These are phyloP conservation scores for Exephanes ischioxanthus DNA, from an alignment of 2,888 invertebrate genomes.

Conservation along the genomic window DNA sequence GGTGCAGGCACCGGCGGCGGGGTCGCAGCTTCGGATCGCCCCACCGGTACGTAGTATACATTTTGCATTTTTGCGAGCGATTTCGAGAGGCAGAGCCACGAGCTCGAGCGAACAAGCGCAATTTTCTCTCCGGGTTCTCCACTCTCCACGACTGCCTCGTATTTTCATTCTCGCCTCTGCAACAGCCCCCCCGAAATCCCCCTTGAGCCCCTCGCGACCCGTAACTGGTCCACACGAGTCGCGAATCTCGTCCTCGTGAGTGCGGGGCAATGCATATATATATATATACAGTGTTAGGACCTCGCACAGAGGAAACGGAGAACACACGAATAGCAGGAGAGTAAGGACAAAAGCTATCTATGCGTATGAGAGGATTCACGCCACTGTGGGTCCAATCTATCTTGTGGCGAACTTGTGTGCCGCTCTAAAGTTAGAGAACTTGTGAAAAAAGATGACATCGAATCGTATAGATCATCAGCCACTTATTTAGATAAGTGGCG, in stretches of 20 bases:
- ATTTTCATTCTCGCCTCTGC: conserved; percentile 65
- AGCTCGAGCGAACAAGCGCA: conserved; percentile 72
- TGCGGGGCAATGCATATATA: conserved; percentile 22
- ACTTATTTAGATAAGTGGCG: neutral
- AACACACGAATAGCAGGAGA: conserved; percentile 29
- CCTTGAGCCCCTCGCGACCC: conserved; percentile 28
- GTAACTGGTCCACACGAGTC: conserved; percentile 50
- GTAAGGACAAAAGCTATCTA: conserved; percentile 41
- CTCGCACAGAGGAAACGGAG: conserved; percentile 35
- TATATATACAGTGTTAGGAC: conserved; percentile 16
- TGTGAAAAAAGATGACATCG: conserved; percentile 16
- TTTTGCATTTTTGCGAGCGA: conserved; percentile 73
- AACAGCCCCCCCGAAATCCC: conserved; percentile 35
- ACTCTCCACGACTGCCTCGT: conserved; percentile 46
- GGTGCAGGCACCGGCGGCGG: neutral
- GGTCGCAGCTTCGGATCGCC: conserved; percentile 1
- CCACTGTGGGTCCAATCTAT: conserved; percentile 76
- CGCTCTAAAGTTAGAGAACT: neutral
- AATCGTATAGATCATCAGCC: neutral
- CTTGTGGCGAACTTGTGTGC: conserved; percentile 65
- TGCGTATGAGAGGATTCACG: conserved; percentile 64
- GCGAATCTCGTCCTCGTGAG: conserved; percentile 50
- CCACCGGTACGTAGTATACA: conserved; percentile 35
- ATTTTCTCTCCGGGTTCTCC: conserved; percentile 74
- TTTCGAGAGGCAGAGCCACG: conserved; percentile 63